A percentile compares a stretch with the other conserved stretches of the same genome.
Conservation (phyloP, 2,113 vertebrate genomes). For the Tonatia bakeri region DNA sequence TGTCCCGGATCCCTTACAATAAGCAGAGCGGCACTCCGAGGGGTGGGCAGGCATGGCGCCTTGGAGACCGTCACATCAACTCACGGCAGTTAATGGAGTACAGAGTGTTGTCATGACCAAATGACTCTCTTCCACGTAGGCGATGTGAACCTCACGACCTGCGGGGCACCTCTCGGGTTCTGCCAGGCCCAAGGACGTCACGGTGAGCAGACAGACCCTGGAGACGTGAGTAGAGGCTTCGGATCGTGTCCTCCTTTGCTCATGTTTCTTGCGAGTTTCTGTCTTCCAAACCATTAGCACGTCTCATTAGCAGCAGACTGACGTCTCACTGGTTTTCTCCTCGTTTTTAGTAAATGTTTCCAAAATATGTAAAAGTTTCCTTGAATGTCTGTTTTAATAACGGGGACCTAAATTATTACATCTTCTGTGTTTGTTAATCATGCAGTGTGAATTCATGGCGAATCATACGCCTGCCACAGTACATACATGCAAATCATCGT, state of each 20-base stretch:
- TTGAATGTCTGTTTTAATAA: background rate
- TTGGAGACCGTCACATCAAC: background rate
- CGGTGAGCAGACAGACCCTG: background rate
- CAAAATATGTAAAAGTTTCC: background rate
- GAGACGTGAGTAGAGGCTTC: background rate
- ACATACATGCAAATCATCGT: too few species aligned
- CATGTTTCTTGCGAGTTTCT: background rate
- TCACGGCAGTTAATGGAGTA: background rate
- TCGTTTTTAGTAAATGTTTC: background rate
- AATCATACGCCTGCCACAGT: background rate
- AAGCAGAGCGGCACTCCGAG: background rate
- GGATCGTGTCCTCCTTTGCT: too few species aligned
- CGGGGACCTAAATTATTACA: background rate
- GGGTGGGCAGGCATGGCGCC: too few species aligned
- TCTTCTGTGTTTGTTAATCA: background rate
- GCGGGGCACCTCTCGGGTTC: rapidly evolving
- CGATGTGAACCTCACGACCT: rapidly evolving
- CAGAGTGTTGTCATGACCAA: background rate
- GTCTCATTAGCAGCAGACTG: background rate
- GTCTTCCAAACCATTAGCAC: background rate
- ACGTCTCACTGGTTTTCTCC: background rate
- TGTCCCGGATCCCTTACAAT: background rate
- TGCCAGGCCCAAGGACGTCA: too few species aligned
- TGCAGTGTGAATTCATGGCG: background rate
- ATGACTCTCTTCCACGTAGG: rapidly evolving